Base-by-base conservation (phyloP, 2,113 vertebrate genomes). In the Nerophis lumbriciformis region DNA sequence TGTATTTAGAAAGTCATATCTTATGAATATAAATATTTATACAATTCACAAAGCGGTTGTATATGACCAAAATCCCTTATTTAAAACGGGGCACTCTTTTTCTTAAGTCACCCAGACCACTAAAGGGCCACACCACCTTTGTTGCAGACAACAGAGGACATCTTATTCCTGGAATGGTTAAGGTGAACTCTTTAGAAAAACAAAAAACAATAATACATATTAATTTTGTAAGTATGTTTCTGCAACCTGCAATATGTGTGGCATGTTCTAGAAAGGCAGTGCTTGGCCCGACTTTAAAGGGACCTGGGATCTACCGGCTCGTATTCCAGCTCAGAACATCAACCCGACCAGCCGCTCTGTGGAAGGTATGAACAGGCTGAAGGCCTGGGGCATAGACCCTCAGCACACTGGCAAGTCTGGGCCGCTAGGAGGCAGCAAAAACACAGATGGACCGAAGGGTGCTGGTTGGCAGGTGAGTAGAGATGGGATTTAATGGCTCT, bases 281-380 rank as follows among this genome's bases (percentile, higher is more conserved):
- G 64, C 84, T 5, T 86, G 86, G 89, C 62, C 89, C 36, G 81
- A 83, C 60, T 91, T 88, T 52, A 87, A 80, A 42, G 90, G 89
- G 5, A 91, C 87, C 2, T 90, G 88, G 91, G 90, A 91, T 67
- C 73, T 90, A 50, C 89, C 89, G 8, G 61, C 48, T 15, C 76
- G 55, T 5, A 79, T 85, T 45, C 78, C 85, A 8, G 70, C 61
- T 2, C 61, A 38, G 6, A 5, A 9, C 51, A 71, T 86, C 44
- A 88, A 88, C 66, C 74, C 84, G 3, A 88, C 77, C 0, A 68
- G 69, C 1, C 83, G 84, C 51, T 87, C 85, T 38, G 62, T 6
- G 50, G 78, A 85, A 38, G 88, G 88, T 6, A 81, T 83, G 21
- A 47, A 47, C 15, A 80, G 81, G 52, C 72, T 88, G 16, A 83